phyloP scores from a whole-genome alignment of 2,888 invertebrate species.

The Agrochola lychnidis region DNA sequence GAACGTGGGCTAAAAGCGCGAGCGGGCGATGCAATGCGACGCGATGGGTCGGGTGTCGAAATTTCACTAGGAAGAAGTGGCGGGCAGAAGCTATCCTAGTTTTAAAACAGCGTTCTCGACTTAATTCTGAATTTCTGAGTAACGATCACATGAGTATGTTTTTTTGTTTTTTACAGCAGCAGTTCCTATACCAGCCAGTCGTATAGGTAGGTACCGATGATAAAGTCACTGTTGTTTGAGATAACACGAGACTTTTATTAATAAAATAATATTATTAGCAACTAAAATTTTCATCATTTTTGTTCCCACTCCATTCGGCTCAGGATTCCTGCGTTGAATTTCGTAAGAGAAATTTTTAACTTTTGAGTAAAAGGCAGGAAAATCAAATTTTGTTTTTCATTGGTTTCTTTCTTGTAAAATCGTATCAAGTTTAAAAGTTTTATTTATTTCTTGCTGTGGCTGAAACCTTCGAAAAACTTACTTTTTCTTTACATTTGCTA shows the following conservation, averaged over 20 bases:
- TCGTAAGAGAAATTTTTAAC: background rate
- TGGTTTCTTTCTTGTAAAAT: constrained; percentile 18
- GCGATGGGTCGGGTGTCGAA: background rate
- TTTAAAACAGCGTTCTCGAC: background rate
- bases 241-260: constrained; percentile 53
- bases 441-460: background rate
- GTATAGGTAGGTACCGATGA: constrained; percentile 32
- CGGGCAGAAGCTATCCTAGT: background rate
- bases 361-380: background rate
- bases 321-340: background rate
- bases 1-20: too few species aligned
- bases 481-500: constrained; percentile 5
- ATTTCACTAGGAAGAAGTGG: background rate
- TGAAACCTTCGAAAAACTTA: constrained; percentile 21
- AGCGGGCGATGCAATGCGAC: background rate
- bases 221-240: constrained; percentile 48
- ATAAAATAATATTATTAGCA: constrained; percentile 28
- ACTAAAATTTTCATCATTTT: constrained; percentile 35
- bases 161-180: constrained; percentile 27
- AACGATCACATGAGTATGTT: constrained; percentile 5
- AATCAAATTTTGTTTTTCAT: background rate
- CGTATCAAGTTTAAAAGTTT: background rate
- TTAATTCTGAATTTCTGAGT: background rate
- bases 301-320: constrained; percentile 12
- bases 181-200: constrained; percentile 29